Evolutionary conservation across 92 coral and sea anemone genomes (phyloP).

Genomic region (Porites cylindrica): DNA sequence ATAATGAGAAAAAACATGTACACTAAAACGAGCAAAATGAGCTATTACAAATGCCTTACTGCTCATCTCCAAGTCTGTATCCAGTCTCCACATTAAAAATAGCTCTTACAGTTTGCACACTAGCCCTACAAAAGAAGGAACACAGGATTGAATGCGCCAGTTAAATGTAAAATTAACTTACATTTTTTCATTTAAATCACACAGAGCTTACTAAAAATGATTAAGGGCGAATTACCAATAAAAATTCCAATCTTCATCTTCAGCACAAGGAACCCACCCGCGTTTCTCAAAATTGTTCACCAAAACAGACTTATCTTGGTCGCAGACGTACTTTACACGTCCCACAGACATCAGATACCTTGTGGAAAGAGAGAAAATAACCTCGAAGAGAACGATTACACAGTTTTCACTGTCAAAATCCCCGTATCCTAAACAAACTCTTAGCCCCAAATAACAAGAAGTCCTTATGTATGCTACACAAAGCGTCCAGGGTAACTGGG

Average conservation of each 20-base stretch:
- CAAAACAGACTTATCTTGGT: conserved; percentile 93
- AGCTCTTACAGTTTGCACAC: conserved; percentile 96
- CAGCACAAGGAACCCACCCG: conserved; percentile 97
- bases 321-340: conserved; percentile 88
- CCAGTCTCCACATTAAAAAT: conserved; percentile 99
- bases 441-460: not conserved
- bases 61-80: conserved; percentile 94
- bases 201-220: too few species aligned
- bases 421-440: not conserved
- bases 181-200: too few species aligned
- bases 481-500: not conserved
- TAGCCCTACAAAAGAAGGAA: conserved; percentile 75
- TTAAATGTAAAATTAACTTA: too few species aligned
- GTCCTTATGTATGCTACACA: not conserved
- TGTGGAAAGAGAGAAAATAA: not conserved
- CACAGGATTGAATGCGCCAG: too few species aligned
- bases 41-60: conserved; percentile 56
- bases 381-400: not conserved
- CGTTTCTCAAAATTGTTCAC: conserved; percentile 99
- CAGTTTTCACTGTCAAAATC: not conserved
- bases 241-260: conserved; percentile 99
- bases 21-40: too few species aligned
- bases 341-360: conserved; percentile 54
- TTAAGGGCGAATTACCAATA: conserved; percentile 73
- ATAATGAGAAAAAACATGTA: too few species aligned